These are phyloP conservation scores for Macrotrachela quadricornifera DNA, from an alignment of 1,140 invertebrate species.

Conservation along the genomic window DNA sequence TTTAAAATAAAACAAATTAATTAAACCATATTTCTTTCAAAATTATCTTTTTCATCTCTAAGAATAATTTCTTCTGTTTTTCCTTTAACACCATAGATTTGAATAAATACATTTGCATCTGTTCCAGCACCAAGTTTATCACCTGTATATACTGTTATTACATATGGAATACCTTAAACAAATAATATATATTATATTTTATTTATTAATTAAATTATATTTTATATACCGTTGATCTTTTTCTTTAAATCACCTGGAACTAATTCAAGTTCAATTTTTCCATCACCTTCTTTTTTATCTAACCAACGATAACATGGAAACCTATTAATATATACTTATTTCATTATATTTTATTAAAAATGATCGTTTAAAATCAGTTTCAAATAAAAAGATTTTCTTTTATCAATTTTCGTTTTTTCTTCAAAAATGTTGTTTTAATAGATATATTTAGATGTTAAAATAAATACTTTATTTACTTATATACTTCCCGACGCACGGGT, in stretches of 20 bases:
- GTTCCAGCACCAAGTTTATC: constrained; percentile 24
- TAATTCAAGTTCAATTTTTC: constrained; percentile 24
- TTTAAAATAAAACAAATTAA: too few relatives aligned
- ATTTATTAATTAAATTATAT: not conserved
- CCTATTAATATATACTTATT: constrained; percentile 14
- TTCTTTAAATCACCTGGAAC: constrained; percentile 14
- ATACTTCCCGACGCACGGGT: constrained; percentile 21
- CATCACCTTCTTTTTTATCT: constrained; percentile 26
- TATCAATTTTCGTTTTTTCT: too few relatives aligned
- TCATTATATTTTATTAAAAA: too few relatives aligned
- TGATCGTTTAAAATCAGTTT: too few relatives aligned
- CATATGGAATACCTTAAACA: constrained; percentile 24
- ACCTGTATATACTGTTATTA: constrained; percentile 24
- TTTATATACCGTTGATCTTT: too few relatives aligned
- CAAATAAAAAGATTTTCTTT: too few relatives aligned
- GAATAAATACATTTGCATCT: constrained; percentile 24
- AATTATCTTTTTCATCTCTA: constrained; percentile 22
- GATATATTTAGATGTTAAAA: too few relatives aligned
- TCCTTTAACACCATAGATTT: constrained; percentile 23
- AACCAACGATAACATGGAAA: constrained; percentile 27
- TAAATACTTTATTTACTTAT: constrained; percentile 13
- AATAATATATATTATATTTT: not conserved
- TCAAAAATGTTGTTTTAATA: too few relatives aligned
- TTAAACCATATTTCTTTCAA: constrained; percentile 23
- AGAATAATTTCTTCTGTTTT: constrained; percentile 16